Evolutionary conservation across 2,113 vertebrate species (phyloP).

Genomic region (Numenius arquata): DNA sequence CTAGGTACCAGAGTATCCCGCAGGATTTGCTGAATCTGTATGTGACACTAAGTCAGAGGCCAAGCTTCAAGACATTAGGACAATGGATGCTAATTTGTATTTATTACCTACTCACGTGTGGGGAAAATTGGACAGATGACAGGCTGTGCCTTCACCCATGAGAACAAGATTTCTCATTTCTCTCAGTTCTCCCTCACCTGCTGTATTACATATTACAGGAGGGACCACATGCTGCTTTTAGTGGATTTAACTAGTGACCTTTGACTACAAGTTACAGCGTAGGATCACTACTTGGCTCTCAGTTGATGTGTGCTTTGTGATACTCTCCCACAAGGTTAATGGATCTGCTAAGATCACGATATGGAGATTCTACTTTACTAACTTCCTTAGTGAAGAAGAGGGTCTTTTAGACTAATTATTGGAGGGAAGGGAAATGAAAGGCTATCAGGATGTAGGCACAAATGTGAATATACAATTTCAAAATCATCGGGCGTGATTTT

Average conservation of each 20-base stretch:
- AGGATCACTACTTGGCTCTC: neutral
- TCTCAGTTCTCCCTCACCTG: neutral
- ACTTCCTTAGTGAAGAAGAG: slow-evolving; percentile 5
- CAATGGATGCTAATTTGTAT: slow-evolving; percentile 41
- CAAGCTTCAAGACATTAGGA: neutral
- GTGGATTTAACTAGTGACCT: neutral
- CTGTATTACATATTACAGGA: neutral
- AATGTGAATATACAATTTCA: slow-evolving; percentile 12
- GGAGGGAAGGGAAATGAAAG: neutral
- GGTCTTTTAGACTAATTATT: slow-evolving; percentile 17
- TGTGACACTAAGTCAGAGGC: slow-evolving; percentile 13
- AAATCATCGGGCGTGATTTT: slow-evolving; percentile 46
- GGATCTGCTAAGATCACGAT: neutral
- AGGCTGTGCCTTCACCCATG: slow-evolving; percentile 18
- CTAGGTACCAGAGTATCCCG: neutral
- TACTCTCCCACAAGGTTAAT: neutral
- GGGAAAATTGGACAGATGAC: slow-evolving; percentile 7
- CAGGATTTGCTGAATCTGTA: neutral
- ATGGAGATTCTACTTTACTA: neutral
- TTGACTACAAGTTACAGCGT: neutral
- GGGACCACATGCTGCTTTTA: neutral
- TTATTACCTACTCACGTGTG: slow-evolving; percentile 31
- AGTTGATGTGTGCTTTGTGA: neutral
- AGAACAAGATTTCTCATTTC: neutral
- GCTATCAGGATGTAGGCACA: neutral